A percentile compares a stretch with the other conserved stretches of the same genome.
phyloP scores from a whole-genome alignment of 2,113 vertebrate genomes.

The mouse (Mus musculus) region GRCm39 chr8:14568001-14568500 shows the following conservation, averaged over 20 bases:
- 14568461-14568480: neutral
- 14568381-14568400: slow-evolving; percentile 29
- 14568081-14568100: neutral
- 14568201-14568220: slow-evolving; percentile 20
- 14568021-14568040: slow-evolving; percentile 9
- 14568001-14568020: neutral
- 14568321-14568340: neutral
- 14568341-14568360: neutral
- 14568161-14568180: neutral
- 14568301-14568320: neutral
- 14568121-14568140: slow-evolving; percentile 53
- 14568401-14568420: neutral
- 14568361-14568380: neutral
- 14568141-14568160: slow-evolving; percentile 39
- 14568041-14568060: neutral
- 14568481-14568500: slow-evolving; percentile 3
- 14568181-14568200: slow-evolving; percentile 42
- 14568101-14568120: slow-evolving; percentile 59
- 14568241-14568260: too few species aligned
- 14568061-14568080: slow-evolving; percentile 42
- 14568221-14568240: too few species aligned
- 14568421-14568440: neutral
- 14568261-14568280: too few species aligned
- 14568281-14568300: too few species aligned
- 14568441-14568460: neutral